Evolutionary conservation across 2,797 vertebrate genomes (phyloP).

Genomic region (Eptatretus atami): DNA sequence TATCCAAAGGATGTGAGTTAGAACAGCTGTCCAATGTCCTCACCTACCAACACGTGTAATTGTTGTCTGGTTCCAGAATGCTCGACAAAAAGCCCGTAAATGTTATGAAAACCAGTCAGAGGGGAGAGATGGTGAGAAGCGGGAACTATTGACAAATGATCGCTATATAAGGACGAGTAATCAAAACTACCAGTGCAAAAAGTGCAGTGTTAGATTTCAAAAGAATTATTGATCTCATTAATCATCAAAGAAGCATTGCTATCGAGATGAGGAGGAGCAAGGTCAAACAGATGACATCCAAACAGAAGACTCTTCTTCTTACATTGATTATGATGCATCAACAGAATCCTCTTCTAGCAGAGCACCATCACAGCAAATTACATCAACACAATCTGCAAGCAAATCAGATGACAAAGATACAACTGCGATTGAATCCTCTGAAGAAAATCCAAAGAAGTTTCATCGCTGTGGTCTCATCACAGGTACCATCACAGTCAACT

Average conservation of each 20-base stretch:
- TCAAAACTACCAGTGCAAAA: constrained; percentile 96
- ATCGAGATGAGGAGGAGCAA: constrained; percentile 97
- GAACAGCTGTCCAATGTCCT: constrained; percentile 88
- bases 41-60: constrained; percentile 78
- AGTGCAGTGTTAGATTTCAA: constrained; percentile 91
- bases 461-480: too few species aligned
- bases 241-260: constrained; percentile 98
- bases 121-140: constrained; percentile 46
- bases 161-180: constrained; percentile 86
- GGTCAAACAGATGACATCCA: constrained; percentile 94
- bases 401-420: constrained; percentile 29
- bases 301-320: constrained; percentile 57
- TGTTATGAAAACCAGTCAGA: constrained; percentile 97
- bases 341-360: constrained; percentile 93
- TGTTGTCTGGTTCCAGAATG: constrained; percentile 98
- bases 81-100: constrained; percentile 85
- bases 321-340: constrained; percentile 22
- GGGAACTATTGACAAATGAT: constrained; percentile 59
- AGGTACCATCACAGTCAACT: neutral
- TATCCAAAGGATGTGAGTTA: constrained; percentile 98
- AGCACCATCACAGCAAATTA: constrained; percentile 55
- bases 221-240: constrained; percentile 95
- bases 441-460: neutral
- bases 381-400: constrained; percentile 38
- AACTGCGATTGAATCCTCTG: neutral